phyloP scores from a whole-genome alignment of 1,140 invertebrate genomes.

The Drosophila tani region DNA sequence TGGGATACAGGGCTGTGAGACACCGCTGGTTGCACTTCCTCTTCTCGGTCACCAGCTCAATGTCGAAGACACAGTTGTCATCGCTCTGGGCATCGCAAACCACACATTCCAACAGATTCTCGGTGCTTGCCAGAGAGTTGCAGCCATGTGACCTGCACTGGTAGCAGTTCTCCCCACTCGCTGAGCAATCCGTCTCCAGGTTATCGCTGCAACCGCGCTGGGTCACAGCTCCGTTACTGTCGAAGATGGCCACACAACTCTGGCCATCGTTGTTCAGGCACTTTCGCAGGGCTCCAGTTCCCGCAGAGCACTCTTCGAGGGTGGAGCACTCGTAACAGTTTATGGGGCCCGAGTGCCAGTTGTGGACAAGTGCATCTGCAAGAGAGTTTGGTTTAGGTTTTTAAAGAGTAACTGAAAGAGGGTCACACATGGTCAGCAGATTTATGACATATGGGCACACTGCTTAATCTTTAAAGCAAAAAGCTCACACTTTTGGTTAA shows the following conservation, averaged over 20 bases:
- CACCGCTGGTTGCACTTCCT: constrained; percentile 66
- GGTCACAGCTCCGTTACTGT: constrained; percentile 48
- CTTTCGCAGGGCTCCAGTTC: constrained; percentile 48
- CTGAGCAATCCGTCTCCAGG: constrained; percentile 31
- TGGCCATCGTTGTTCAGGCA: constrained; percentile 63
- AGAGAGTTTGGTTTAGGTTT: neutral
- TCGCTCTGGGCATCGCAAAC: constrained; percentile 66
- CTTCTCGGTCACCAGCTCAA: constrained; percentile 40
- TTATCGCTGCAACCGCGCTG: constrained; percentile 74
- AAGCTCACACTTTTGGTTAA: neutral
- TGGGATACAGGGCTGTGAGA: constrained; percentile 72
- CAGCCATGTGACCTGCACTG: constrained; percentile 74
- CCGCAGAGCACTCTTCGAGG: constrained; percentile 42
- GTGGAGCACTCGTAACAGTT: constrained; percentile 67
- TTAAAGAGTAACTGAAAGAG: neutral
- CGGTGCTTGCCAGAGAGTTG: constrained; percentile 50
- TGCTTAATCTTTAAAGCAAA: neutral
- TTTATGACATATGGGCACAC: neutral
- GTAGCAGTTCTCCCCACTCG: constrained; percentile 43
- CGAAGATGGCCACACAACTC: constrained; percentile 65
- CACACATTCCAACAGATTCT: constrained; percentile 58
- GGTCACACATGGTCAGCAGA: too few relatives aligned
- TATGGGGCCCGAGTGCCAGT: constrained; percentile 67
- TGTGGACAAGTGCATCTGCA: constrained; percentile 60
- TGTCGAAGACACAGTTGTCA: constrained; percentile 60